Percentiles rank a stretch among this genome's conserved stretches.
Conservation (phyloP, 2,888 invertebrate species). For the Serripes groenlandicus region DNA sequence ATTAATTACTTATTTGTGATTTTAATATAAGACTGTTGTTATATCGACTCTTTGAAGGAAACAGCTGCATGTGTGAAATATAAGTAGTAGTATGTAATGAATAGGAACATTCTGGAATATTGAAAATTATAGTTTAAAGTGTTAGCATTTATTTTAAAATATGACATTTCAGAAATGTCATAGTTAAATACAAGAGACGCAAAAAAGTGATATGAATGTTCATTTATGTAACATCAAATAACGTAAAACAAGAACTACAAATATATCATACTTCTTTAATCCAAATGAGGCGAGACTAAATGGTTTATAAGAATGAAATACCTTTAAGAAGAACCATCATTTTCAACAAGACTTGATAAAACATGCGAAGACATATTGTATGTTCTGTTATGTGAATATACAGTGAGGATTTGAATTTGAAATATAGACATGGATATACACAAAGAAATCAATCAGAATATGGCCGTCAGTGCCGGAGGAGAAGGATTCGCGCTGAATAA, state of each 20-base stretch:
- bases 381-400: neutral
- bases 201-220: neutral
- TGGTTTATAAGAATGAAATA: neutral
- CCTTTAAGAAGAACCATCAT: neutral
- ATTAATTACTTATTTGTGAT: no score
- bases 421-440: constrained; percentile 28
- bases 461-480: constrained; percentile 35
- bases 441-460: constrained; percentile 45
- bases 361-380: neutral
- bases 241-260: no score
- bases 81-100: no score
- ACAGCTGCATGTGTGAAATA: no score
- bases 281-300: neutral
- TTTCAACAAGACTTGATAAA: neutral
- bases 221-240: no score
- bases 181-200: neutral
- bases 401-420: neutral
- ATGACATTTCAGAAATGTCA: neutral
- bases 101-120: no score
- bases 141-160: no score
- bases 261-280: neutral
- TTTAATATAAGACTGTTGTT: no score
- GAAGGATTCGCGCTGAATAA: constrained; percentile 43
- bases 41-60: no score
- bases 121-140: no score